phyloP scores from a whole-genome alignment of 2,888 invertebrate genomes.

The Lamproptera curius region DNA sequence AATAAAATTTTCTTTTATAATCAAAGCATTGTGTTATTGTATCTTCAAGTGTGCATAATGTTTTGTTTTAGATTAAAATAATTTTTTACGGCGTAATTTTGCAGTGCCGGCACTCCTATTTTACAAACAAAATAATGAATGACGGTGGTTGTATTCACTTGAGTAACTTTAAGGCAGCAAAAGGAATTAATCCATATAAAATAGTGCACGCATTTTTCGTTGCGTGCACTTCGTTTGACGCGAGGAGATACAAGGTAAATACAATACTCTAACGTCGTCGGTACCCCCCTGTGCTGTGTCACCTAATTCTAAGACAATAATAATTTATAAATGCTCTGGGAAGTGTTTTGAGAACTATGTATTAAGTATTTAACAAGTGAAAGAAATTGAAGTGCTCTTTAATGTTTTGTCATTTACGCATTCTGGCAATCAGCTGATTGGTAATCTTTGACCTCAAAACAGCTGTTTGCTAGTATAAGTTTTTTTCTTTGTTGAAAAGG shows the following conservation, averaged over 20 bases:
- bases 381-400: not conserved
- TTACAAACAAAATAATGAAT: slow-evolving; percentile 73
- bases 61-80: slow-evolving; percentile 28
- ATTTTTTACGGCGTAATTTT: slow-evolving; percentile 24
- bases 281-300: slow-evolving; percentile 31
- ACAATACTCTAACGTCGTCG: slow-evolving; percentile 11
- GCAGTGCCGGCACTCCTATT: slow-evolving; percentile 23
- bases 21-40: slow-evolving; percentile 9
- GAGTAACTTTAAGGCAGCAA: slow-evolving; percentile 86
- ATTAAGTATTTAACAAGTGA: not conserved
- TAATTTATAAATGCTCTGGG: not conserved
- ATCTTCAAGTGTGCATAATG: slow-evolving; percentile 24
- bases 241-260: slow-evolving; percentile 88
- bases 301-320: slow-evolving; percentile 31
- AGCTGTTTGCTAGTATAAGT: slow-evolving; percentile 46
- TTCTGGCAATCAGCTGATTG: slow-evolving; percentile 62
- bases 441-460: slow-evolving; percentile 63
- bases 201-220: slow-evolving; percentile 93
- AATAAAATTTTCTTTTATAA: slow-evolving; percentile 2
- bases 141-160: slow-evolving; percentile 88
- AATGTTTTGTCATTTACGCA: slow-evolving; percentile 29
- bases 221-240: slow-evolving; percentile 87
- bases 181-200: slow-evolving; percentile 85
- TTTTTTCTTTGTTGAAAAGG: slow-evolving; percentile 2
- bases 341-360: slow-evolving; percentile 3